Percentiles rank a stretch among this genome's conserved stretches.
Evolutionary conservation across 2,888 invertebrate species (phyloP).

Genomic region (Rhamphomyia laevipes): DNA sequence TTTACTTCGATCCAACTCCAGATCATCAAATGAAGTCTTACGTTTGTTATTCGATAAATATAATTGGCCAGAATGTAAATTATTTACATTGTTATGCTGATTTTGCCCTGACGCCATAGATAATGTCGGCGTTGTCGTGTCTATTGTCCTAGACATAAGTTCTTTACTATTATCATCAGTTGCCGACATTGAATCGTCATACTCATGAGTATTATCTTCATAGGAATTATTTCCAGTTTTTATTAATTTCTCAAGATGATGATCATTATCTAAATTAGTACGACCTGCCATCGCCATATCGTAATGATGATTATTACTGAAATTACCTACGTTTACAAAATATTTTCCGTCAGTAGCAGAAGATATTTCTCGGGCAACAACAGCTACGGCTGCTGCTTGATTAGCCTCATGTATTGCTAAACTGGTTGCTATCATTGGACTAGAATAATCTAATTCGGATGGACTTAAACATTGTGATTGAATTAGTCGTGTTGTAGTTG

Average conservation of each 20-base stretch:
- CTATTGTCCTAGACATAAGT: slow-evolving; percentile 21
- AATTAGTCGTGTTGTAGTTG: too few relatives aligned
- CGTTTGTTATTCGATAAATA: slow-evolving; percentile 10
- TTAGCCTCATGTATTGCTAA: slow-evolving; percentile 18
- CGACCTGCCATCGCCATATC: slow-evolving; percentile 3
- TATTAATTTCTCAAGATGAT: slow-evolving; percentile 1
- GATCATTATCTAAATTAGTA: neutral
- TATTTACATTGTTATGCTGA: slow-evolving; percentile 10
- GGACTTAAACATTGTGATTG: slow-evolving; percentile 12
- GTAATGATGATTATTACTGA: slow-evolving; percentile 4
- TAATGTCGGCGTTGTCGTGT: slow-evolving; percentile 29
- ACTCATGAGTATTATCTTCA: slow-evolving; percentile 20
- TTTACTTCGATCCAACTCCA: slow-evolving; percentile 19
- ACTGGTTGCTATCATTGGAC: slow-evolving; percentile 12
- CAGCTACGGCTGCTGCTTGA: slow-evolving; percentile 29
- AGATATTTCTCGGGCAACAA: slow-evolving; percentile 28
- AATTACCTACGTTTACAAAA: slow-evolving; percentile 13
- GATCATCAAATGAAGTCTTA: slow-evolving; percentile 20
- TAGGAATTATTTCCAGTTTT: slow-evolving; percentile 5
- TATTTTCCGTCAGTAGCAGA: slow-evolving; percentile 17
- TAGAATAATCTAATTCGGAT: slow-evolving; percentile 16
- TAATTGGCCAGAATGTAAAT: neutral
- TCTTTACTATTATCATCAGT: slow-evolving; percentile 31
- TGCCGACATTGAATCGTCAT: slow-evolving; percentile 25
- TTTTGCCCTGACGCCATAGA: slow-evolving; percentile 15